Conservation (phyloP, 2,797 vertebrate genomes). For the Halcyon badia region DNA sequence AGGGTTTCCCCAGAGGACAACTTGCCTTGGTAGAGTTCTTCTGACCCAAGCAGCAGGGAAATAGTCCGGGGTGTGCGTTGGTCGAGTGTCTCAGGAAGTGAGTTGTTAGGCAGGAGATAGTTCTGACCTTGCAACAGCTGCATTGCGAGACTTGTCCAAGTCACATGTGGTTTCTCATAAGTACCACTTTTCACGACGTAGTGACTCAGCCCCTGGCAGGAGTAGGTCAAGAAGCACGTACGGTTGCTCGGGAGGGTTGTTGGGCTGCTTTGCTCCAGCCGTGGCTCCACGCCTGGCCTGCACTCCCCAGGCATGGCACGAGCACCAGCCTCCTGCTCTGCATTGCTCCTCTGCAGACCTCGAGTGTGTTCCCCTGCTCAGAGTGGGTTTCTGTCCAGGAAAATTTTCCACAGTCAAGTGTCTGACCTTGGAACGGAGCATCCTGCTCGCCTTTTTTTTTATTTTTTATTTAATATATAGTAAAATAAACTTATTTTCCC, state of each 20-base stretch:
- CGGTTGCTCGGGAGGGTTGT: not conserved
- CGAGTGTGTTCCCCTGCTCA: not conserved
- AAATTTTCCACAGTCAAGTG: not conserved
- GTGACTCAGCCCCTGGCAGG: not conserved
- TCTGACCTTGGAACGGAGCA: constrained; percentile 6
- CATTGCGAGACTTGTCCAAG: not conserved
- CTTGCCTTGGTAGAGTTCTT: not conserved
- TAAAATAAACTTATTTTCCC: not conserved
- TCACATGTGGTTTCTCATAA: not conserved
- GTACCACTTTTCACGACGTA: fast-evolving
- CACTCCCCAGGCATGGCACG: fast-evolving
- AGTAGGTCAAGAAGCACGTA: not conserved
- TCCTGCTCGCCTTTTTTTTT: not conserved
- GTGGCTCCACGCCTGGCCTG: not conserved
- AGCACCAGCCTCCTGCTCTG: not conserved
- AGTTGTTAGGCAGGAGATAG: not conserved
- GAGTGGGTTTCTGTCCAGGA: not conserved
- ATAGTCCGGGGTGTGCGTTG: not conserved
- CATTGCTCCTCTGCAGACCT: not conserved
- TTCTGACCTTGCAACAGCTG: not conserved
- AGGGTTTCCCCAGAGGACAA: not conserved
- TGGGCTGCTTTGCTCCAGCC: not conserved
- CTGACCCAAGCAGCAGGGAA: not conserved
- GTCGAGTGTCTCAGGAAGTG: not conserved
- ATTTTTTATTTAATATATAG: not conserved